Conservation (phyloP, 1,140 invertebrate species). For the Homalodisca vitripennis region DNA sequence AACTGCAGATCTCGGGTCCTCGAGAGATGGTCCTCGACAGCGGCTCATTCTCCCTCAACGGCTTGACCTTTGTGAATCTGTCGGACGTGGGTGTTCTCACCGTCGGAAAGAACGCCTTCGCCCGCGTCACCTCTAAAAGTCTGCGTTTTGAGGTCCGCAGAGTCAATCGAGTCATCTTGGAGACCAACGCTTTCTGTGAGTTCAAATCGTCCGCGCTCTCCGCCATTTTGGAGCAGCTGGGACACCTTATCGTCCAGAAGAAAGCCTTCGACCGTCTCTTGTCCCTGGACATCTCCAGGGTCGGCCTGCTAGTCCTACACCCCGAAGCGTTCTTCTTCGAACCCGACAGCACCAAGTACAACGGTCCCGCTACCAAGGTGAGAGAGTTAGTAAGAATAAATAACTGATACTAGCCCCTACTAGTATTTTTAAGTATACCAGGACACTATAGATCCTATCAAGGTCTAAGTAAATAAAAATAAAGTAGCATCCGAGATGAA, state of each 20-base stretch:
- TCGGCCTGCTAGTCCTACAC: conserved; percentile 30
- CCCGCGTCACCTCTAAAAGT: conserved; percentile 14
- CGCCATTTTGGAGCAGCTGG: conserved; percentile 60
- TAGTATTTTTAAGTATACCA: no score
- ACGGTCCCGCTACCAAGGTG: conserved; percentile 59
- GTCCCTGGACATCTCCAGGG: neutral
- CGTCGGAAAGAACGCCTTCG: conserved; percentile 55
- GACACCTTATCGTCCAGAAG: conserved; percentile 57
- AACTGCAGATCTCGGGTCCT: conserved; percentile 58
- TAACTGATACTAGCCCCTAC: no score
- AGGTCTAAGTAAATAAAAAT: no score
- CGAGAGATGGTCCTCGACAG: conserved; percentile 56
- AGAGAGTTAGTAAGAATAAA: no score
- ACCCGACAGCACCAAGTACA: conserved; percentile 47
- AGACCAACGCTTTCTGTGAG: neutral
- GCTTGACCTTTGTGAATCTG: conserved; percentile 45
- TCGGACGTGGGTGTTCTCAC: conserved; percentile 48
- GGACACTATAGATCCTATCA: no score
- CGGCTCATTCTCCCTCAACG: conserved; percentile 50
- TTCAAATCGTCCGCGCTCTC: neutral
- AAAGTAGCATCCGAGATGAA: no score
- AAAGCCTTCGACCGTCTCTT: conserved; percentile 54
- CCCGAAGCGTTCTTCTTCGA: conserved; percentile 63
- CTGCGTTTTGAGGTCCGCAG: neutral
- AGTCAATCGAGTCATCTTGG: neutral